Conservation (phyloP, 2,888 invertebrate species). For the Linyphia triangularis region DNA sequence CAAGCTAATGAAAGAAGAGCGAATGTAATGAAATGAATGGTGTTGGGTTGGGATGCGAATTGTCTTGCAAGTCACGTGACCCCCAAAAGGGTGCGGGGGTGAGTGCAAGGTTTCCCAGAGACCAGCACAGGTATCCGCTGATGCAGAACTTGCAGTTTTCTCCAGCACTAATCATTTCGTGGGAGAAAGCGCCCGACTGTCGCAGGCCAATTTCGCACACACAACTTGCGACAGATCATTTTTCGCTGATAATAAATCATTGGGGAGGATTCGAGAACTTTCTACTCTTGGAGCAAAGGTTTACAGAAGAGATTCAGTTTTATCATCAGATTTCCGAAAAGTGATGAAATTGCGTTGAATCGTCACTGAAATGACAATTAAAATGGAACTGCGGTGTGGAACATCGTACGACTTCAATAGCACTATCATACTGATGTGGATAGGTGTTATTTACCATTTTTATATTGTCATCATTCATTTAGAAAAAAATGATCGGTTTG, state of each 20-base stretch:
- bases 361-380: too few species aligned
- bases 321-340: too few species aligned
- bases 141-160: constrained; percentile 19
- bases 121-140: not conserved
- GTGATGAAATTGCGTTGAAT: too few species aligned
- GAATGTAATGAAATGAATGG: too few species aligned
- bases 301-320: not conserved
- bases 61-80: not conserved
- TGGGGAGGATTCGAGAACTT: not conserved
- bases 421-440: too few species aligned
- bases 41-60: too few species aligned
- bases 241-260: constrained; percentile 38
- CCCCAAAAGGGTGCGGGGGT: not conserved
- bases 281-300: not conserved
- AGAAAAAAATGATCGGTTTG: too few species aligned
- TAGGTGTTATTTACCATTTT: too few species aligned
- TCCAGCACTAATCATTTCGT: constrained; percentile 15
- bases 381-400: too few species aligned
- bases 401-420: too few species aligned
- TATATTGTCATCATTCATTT: too few species aligned
- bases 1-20: too few species aligned
- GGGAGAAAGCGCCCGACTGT: constrained; percentile 39
- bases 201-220: constrained; percentile 5
- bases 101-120: constrained; percentile 2
- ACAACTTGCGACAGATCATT: constrained; percentile 18